Conservation (phyloP, 2,888 invertebrate species). For the Ganaspis brasiliensis region DNA sequence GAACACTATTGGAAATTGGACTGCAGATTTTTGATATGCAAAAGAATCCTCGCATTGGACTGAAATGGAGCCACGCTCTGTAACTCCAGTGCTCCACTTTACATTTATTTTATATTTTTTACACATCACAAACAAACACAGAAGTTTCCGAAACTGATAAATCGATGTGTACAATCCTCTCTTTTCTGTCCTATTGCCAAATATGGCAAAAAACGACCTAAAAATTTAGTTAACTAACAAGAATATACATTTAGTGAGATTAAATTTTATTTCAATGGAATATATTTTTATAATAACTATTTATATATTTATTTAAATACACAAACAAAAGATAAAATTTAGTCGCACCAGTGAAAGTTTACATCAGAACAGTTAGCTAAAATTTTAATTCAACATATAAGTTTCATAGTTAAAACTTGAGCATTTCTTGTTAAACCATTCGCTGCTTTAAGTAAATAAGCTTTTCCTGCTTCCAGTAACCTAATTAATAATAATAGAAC, state of each 20-base stretch:
- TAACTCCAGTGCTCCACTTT: neutral
- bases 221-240: neutral
- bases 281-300: too few relatives aligned
- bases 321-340: too few relatives aligned
- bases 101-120: neutral
- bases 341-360: too few relatives aligned
- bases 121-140: neutral
- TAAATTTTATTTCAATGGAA: neutral
- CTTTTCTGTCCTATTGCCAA: neutral
- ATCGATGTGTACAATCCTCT: slow-evolving; percentile 5
- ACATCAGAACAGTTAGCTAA: too few relatives aligned
- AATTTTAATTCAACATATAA: too few relatives aligned
- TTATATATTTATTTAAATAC: too few relatives aligned
- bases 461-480: too few relatives aligned
- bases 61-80: neutral
- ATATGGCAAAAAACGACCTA: neutral
- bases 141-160: slow-evolving; percentile 6
- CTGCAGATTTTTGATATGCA: slow-evolving; percentile 19
- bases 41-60: slow-evolving; percentile 15
- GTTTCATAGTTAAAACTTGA: too few relatives aligned
- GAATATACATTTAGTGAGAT: neutral
- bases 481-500: too few relatives aligned
- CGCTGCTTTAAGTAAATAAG: too few relatives aligned
- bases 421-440: too few relatives aligned
- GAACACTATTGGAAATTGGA: slow-evolving; percentile 6